These are phyloP conservation scores for Bos taurus DNA, from an alignment of 2,113 vertebrate species.

Conservation along the genomic window ARS-UCD2.0 NC_037352.1:28971501-28972000, in stretches of 20 bases:
- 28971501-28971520: not conserved
- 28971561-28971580: not conserved
- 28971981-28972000: not conserved
- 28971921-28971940: constrained; percentile 2
- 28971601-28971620: accelerated
- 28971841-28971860: not conserved
- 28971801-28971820: not conserved
- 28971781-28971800: not conserved
- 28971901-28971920: not conserved
- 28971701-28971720: not conserved
- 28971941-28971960: constrained; percentile 35
- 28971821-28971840: not conserved
- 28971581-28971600: not conserved
- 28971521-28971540: not conserved
- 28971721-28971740: not conserved
- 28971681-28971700: not conserved
- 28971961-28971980: constrained; percentile 32
- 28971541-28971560: not conserved
- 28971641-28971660: not conserved
- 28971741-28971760: accelerated
- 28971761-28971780: not conserved
- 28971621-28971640: too few species aligned
- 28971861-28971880: not conserved
- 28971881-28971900: not conserved
- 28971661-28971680: not conserved